Evolutionary conservation across 2,888 invertebrate genomes (phyloP).

Genomic region (Sphecodes monilicornis): DNA sequence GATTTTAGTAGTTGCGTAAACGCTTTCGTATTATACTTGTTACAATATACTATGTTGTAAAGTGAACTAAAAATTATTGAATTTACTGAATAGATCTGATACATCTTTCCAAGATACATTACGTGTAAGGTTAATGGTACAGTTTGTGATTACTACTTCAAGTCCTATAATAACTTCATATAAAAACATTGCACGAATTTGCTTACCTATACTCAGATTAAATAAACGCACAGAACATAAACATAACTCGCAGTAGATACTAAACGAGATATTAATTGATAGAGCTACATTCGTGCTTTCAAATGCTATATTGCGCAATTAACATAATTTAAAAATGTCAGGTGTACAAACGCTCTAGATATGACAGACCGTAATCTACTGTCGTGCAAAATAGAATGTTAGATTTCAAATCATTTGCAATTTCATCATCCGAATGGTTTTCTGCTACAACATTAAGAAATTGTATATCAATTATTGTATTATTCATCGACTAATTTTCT

Average conservation of each 20-base stretch:
- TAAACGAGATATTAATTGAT: background rate
- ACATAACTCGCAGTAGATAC: background rate
- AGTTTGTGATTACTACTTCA: background rate
- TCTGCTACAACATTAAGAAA: background rate
- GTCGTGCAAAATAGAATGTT: conserved; percentile 1
- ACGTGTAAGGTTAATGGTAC: no score
- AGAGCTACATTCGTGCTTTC: background rate
- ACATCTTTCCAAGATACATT: no score
- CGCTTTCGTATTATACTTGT: background rate
- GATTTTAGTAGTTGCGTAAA: no score
- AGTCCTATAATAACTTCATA: background rate
- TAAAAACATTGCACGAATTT: background rate
- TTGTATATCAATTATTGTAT: no score
- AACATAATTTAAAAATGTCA: background rate
- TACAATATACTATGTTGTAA: background rate
- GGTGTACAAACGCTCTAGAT: background rate
- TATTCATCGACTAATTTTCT: background rate
- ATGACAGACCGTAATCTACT: background rate
- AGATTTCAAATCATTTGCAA: background rate
- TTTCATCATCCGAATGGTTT: background rate
- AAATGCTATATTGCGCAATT: background rate
- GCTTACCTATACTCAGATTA: background rate
- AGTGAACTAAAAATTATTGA: background rate
- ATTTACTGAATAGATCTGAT: background rate
- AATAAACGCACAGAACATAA: background rate